A percentile compares a stretch with the other conserved stretches of the same genome.
These are phyloP conservation scores for Eilema sororculum DNA, from an alignment of 2,888 invertebrate species.

Conservation along the genomic window DNA sequence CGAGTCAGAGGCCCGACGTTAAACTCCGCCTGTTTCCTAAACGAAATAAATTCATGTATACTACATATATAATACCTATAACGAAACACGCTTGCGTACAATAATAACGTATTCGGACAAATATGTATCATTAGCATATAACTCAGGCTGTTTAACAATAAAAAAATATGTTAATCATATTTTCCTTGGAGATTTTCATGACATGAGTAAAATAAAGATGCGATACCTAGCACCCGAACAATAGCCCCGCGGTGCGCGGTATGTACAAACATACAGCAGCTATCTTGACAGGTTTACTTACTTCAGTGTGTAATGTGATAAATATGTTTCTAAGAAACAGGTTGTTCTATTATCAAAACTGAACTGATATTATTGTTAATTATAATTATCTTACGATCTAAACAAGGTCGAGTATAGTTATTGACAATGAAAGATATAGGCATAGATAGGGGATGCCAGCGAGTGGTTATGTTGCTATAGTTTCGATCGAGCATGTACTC, in stretches of 20 bases:
- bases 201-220: conserved; percentile 55
- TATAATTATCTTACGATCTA: conserved; percentile 39
- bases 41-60: conserved; percentile 27
- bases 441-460: conserved; percentile 39
- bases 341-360: conserved; percentile 69
- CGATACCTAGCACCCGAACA: conserved; percentile 63
- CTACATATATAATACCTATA: conserved; percentile 12
- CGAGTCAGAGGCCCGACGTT: conserved; percentile 50
- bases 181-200: conserved; percentile 44
- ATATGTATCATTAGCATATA: conserved; percentile 30
- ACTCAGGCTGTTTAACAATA: conserved; percentile 40
- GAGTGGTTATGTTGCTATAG: conserved; percentile 45
- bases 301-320: conserved; percentile 65
- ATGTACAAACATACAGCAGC: conserved; percentile 71
- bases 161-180: conserved; percentile 46
- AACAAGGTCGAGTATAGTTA: conserved; percentile 32
- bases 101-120: conserved; percentile 26
- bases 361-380: conserved; percentile 58
- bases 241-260: conserved; percentile 64
- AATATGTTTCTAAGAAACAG: conserved; percentile 75
- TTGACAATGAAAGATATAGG: conserved; percentile 30
- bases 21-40: conserved; percentile 31
- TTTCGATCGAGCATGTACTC: conserved; percentile 60
- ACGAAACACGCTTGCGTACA: conserved; percentile 24
- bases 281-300: conserved; percentile 84